A percentile compares a stretch with the other conserved stretches of the same genome.
Conservation (phyloP, 2,113 vertebrate species). For the Myiozetetes cayanensis region DNA sequence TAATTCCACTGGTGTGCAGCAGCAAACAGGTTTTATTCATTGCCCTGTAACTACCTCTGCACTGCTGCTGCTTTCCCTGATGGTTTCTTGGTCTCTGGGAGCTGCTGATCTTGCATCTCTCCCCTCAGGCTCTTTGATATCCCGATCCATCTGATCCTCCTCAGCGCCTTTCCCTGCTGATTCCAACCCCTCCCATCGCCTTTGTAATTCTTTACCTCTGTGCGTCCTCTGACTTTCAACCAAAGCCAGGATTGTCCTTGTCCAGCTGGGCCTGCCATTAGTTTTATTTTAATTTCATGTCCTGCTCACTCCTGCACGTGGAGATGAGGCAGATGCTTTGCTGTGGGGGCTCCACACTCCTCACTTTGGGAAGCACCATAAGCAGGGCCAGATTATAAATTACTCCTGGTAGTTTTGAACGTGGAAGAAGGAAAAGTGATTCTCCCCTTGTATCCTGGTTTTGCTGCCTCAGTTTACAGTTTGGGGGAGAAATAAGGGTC, state of each 20-base stretch:
- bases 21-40: neutral
- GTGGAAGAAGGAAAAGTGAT: neutral
- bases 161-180: neutral
- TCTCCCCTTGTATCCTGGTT: neutral
- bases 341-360: accelerated
- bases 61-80: neutral
- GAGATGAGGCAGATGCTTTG: neutral
- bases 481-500: neutral
- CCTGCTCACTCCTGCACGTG: accelerated
- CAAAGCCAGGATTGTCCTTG: neutral
- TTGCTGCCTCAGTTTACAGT: neutral
- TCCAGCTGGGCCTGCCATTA: neutral
- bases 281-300: neutral
- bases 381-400: neutral
- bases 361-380: neutral
- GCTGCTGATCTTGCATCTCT: neutral
- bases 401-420: neutral
- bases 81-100: neutral
- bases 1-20: neutral
- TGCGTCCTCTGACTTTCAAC: neutral
- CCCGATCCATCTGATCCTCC: neutral
- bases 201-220: neutral
- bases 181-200: neutral
- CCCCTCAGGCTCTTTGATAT: neutral
- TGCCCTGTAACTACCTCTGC: neutral